Evolutionary conservation across 2,797 vertebrate species (phyloP).

Genomic region (Hydrophis major): DNA sequence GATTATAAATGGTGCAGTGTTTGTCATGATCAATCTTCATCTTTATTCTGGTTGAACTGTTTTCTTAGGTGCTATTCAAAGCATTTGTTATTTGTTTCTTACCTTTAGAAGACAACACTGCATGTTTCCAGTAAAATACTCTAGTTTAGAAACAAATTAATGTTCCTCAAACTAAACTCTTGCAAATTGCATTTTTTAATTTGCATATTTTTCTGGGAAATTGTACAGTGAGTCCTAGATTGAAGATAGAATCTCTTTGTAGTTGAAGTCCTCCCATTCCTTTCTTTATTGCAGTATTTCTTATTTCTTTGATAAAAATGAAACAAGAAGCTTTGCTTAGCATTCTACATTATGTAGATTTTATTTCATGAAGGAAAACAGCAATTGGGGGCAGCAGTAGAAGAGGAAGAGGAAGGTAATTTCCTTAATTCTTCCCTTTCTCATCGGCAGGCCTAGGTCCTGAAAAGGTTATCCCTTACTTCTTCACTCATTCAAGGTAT

Average conservation of each 20-base stretch:
- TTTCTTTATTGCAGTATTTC: conserved; percentile 4
- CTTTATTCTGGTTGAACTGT: neutral
- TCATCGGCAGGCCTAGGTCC: neutral
- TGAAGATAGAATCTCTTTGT: neutral
- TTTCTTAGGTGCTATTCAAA: neutral
- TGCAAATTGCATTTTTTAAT: neutral
- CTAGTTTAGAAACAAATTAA: neutral
- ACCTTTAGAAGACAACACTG: neutral
- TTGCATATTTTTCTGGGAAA: neutral
- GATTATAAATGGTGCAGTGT: neutral
- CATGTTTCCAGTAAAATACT: neutral
- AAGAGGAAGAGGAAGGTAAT: neutral
- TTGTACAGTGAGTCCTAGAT: neutral
- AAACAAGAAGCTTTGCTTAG: neutral
- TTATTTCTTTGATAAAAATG: neutral
- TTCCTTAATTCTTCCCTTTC: neutral
- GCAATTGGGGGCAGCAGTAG: neutral
- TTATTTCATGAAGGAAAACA: neutral
- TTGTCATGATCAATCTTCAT: neutral
- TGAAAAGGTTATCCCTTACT: neutral
- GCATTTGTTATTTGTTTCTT: neutral
- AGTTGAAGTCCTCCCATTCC: neutral
- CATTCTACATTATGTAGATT: neutral
- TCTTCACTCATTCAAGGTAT: neutral
- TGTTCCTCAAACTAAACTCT: neutral